A percentile compares a stretch with the other conserved stretches of the same genome.
Evolutionary conservation across 2,888 invertebrate species (phyloP).

Genomic region (Chymomyza procnemis): DNA sequence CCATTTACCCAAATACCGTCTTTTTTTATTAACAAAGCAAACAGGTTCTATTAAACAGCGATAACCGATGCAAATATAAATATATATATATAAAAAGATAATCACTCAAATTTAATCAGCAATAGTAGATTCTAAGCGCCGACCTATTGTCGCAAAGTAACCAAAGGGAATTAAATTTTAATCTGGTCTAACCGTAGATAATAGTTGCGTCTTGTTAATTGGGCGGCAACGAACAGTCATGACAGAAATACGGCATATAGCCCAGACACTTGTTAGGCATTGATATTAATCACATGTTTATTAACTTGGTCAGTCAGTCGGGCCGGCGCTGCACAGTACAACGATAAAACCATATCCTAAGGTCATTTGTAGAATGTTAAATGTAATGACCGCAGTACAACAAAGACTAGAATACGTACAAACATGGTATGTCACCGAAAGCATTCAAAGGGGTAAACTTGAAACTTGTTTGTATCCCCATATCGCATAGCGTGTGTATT

Average conservation of each 20-base stretch:
- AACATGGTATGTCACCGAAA: constrained; percentile 47
- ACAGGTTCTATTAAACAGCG: no score
- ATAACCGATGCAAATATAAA: background rate
- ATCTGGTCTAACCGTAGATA: constrained; percentile 67
- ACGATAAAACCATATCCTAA: constrained; percentile 67
- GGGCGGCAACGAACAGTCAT: constrained; percentile 3
- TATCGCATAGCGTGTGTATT: background rate
- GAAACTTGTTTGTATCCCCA: constrained; percentile 60
- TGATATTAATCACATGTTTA: constrained; percentile 58
- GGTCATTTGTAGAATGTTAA: constrained; percentile 62
- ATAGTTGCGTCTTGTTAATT: constrained; percentile 42
- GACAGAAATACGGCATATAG: constrained; percentile 9
- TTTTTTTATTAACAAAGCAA: no score
- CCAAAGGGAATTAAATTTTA: constrained; percentile 68
- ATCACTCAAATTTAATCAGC: constrained; percentile 46
- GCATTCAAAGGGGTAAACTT: constrained; percentile 46
- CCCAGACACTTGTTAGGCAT: constrained; percentile 5
- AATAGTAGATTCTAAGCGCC: constrained; percentile 66
- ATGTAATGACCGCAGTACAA: constrained; percentile 26
- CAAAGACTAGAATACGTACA: constrained; percentile 36
- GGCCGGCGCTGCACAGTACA: constrained; percentile 10
- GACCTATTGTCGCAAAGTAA: background rate
- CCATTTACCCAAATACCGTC: no score
- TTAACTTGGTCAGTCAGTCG: constrained; percentile 11
- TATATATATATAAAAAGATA: background rate